Evolutionary conservation across 2,113 vertebrate genomes (phyloP).

Genomic region (Bujurquina vittata): DNA sequence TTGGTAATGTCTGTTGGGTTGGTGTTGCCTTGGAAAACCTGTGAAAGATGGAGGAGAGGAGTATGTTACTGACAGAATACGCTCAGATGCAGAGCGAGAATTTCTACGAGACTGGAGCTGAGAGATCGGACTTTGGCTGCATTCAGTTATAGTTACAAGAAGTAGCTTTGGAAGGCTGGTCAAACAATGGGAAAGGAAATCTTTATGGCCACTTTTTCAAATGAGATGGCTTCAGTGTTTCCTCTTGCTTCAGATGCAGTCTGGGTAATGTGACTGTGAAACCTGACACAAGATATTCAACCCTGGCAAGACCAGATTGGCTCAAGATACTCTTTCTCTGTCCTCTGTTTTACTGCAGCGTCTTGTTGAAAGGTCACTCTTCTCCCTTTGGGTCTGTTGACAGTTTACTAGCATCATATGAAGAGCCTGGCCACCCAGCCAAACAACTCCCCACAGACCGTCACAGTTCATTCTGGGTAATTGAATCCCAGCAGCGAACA

Average conservation of each 20-base stretch:
- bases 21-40: constrained; percentile 95
- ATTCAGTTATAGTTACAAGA: not conserved
- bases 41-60: constrained; percentile 30
- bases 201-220: not conserved
- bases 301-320: constrained; percentile 35
- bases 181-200: no score
- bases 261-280: constrained; percentile 27
- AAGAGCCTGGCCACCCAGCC: constrained; percentile 50
- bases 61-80: constrained; percentile 52
- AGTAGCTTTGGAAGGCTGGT: not conserved
- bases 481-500: constrained; percentile 58
- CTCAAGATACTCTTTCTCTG: constrained; percentile 47
- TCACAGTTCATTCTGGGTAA: constrained; percentile 65
- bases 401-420: constrained; percentile 62
- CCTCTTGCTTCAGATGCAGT: constrained; percentile 11
- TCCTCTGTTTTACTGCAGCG: constrained; percentile 52
- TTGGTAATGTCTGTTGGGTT: constrained; percentile 89
- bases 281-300: constrained; percentile 49
- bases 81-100: constrained; percentile 8
- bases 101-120: constrained; percentile 8
- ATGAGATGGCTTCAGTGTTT: not conserved
- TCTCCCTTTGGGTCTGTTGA: constrained; percentile 50
- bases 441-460: constrained; percentile 46
- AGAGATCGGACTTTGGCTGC: not conserved
- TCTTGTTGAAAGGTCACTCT: constrained; percentile 69